Conservation (phyloP, 2,888 invertebrate species). For the Atherix ibis region DNA sequence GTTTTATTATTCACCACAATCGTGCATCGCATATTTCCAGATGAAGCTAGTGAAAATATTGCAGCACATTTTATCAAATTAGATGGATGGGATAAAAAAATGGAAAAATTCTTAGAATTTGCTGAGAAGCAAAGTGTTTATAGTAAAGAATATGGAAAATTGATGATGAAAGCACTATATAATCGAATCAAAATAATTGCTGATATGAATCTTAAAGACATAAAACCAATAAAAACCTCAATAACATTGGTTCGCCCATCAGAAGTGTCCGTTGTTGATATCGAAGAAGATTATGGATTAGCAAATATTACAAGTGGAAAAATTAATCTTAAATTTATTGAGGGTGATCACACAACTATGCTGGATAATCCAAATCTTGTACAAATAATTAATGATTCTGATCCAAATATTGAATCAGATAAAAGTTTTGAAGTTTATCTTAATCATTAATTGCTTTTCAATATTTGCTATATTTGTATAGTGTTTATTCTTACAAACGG, state of each 20-base stretch:
- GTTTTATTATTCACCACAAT: constrained; percentile 21
- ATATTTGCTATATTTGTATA: too few species aligned
- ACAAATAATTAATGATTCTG: constrained; percentile 41
- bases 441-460: constrained; percentile 2
- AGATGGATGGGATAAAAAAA: constrained; percentile 40
- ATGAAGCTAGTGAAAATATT: constrained; percentile 21
- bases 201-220: constrained; percentile 32
- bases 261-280: constrained; percentile 36
- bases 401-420: constrained; percentile 18
- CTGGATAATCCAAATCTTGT: constrained; percentile 47
- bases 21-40: constrained; percentile 24
- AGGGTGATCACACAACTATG: constrained; percentile 57
- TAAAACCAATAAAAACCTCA: constrained; percentile 39
- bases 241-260: constrained; percentile 48
- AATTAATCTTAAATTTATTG: constrained; percentile 45
- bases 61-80: constrained; percentile 35
- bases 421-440: constrained; percentile 6
- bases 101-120: constrained; percentile 35
- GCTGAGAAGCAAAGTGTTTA: constrained; percentile 30
- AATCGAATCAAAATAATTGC: constrained; percentile 40
- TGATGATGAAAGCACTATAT: constrained; percentile 33
- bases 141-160: constrained; percentile 30
- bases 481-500: too few species aligned
- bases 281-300: constrained; percentile 50
- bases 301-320: constrained; percentile 39